Base-by-base conservation (phyloP, 2,888 invertebrate genomes). In the Caenorhabditis uteleia region DNA sequence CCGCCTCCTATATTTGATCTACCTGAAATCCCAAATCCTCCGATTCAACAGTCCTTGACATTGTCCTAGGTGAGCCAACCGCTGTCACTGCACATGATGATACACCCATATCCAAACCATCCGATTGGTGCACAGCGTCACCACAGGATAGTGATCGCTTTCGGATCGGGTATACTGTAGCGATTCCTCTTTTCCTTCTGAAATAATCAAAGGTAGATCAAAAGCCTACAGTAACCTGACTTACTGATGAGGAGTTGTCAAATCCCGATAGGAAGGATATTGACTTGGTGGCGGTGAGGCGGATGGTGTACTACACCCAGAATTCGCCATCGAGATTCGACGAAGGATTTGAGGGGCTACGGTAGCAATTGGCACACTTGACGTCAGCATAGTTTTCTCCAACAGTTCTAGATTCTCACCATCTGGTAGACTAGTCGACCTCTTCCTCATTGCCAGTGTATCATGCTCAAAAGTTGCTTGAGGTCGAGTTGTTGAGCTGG, bases 391-490 rank as follows among this genome's bases (percentile, higher is more conserved):
- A 6, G 26, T 34, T 34, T 31, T 53, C 10, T 65, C 64, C 21
- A 68, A 38, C 12, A 60, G 48, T 3, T 70, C 67, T 25, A 72
- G 34, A 29, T 74, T 74, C 39, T 78, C 78, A 8, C 70, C 70
- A 42, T 77, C 78, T 12, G 79, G 77, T 5, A 77, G 57, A 12
- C 77, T 77, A 1, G 75, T 70, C 1, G 79, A 70, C 44, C 70
- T 43, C 38, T 70, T 70, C 12, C 70, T 38, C 6, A 65, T 23
- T 6, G 58, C 68, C 16, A 65, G 25, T 0, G 57, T 39, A n/a
- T 67, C 67, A 25, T 64, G 59, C 31, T 70, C 70, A 5, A 50
- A 55, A 2, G 48, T 33, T 14, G 42, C 47, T 1, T 39, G 49
- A 4, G 46, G 29, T 6, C 59, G 43, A 2, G 53, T 25, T 8